phyloP scores from a whole-genome alignment of 2,797 vertebrate species.

The Etheostoma nigrum region DNA sequence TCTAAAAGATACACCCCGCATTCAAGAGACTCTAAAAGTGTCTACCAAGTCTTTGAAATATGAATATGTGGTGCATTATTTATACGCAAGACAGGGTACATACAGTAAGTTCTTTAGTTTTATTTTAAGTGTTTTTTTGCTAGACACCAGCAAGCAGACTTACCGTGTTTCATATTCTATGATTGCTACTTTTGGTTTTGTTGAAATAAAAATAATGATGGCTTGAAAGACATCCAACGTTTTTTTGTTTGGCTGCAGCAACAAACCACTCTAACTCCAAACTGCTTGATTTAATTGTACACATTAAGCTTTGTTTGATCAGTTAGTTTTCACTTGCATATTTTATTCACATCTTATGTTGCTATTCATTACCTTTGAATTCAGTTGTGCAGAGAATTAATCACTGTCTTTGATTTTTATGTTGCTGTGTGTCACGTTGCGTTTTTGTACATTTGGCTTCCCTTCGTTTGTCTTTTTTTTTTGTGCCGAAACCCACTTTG shows the following conservation, averaged over 20 bases:
- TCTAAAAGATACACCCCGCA: conserved; percentile 43
- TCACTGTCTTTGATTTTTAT: conserved; percentile 81
- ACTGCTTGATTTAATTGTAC: conserved; percentile 51
- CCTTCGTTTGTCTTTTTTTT: conserved; percentile 66
- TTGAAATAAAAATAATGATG: conserved; percentile 33
- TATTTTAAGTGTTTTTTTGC: conserved; percentile 62
- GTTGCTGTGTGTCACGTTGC: conserved; percentile 72
- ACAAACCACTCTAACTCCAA: conserved; percentile 24
- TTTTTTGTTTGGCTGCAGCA: conserved; percentile 51
- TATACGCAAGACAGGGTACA: conserved; percentile 57
- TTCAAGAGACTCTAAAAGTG: conserved; percentile 62
- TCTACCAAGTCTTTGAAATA: conserved; percentile 76
- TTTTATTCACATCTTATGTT: conserved; percentile 73
- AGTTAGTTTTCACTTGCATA: conserved; percentile 69
- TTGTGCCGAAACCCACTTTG: conserved; percentile 80
- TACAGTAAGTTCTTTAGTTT: conserved; percentile 49
- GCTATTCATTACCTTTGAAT: conserved; percentile 77
- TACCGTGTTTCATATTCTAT: conserved; percentile 58
- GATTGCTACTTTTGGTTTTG: conserved; percentile 58
- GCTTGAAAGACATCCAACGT: conserved; percentile 23
- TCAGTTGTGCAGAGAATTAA: conserved; percentile 76
- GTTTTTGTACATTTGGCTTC: conserved; percentile 74
- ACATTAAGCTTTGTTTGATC: conserved; percentile 71
- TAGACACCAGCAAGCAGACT: conserved; percentile 47
- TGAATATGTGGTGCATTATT: conserved; percentile 79